Percentiles rank a stretch among this genome's conserved stretches.
phyloP scores from a whole-genome alignment of 2,113 vertebrate genomes.

The Synchiropus splendidus region DNA sequence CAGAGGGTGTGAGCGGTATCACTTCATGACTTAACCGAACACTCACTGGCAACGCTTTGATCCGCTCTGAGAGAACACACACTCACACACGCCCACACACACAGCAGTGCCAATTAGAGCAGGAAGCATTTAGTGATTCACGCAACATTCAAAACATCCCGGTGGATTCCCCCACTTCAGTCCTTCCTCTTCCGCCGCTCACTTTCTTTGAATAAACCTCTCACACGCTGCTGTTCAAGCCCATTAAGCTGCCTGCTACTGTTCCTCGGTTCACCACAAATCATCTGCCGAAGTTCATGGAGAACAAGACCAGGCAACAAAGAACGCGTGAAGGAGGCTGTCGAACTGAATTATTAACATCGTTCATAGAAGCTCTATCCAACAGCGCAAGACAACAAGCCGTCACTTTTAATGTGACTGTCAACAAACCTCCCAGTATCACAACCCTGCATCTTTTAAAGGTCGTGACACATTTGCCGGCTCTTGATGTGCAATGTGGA shows the following conservation, averaged over 20 bases:
- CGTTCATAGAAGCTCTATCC: slow-evolving; percentile 2
- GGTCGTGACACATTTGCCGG: too few species aligned
- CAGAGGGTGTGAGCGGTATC: slow-evolving; percentile 30
- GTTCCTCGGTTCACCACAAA: slow-evolving; percentile 40
- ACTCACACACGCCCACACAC: slow-evolving; percentile 14
- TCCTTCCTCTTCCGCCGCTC: slow-evolving; percentile 5
- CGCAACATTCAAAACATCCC: slow-evolving; percentile 45
- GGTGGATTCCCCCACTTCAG: slow-evolving; percentile 20
- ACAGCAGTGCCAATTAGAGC: slow-evolving; percentile 48
- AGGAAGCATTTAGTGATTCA: slow-evolving; percentile 49
- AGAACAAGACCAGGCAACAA: slow-evolving; percentile 6
- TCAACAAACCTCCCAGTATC: too few species aligned
- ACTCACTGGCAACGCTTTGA: slow-evolving; percentile 45
- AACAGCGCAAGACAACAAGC: not conserved
- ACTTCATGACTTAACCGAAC: slow-evolving; percentile 31
- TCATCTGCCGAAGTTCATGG: slow-evolving; percentile 29
- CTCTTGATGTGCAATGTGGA: too few species aligned
- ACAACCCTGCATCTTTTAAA: too few species aligned
- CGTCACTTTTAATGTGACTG: not conserved
- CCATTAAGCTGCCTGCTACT: slow-evolving; percentile 49
- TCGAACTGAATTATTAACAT: slow-evolving; percentile 8
- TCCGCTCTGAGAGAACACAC: slow-evolving; percentile 27
- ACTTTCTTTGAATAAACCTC: slow-evolving; percentile 19
- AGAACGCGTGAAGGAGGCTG: slow-evolving; percentile 6
- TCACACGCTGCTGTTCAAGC: slow-evolving; percentile 38